phyloP scores from a whole-genome alignment of 2,113 vertebrate genomes.

The Anguilla rostrata region DNA sequence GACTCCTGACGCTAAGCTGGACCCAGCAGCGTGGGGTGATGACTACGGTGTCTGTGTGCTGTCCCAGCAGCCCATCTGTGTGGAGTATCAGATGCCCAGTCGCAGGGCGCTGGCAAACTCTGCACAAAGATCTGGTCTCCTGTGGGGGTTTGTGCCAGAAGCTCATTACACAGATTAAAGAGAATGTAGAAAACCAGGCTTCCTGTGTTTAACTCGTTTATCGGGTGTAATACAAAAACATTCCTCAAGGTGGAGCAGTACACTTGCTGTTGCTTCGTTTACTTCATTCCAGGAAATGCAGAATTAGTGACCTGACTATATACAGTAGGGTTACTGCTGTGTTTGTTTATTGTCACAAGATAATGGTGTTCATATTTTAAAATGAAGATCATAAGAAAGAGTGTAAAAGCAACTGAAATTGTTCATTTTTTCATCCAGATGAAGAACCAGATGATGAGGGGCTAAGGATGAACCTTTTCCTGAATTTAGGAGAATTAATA shows the following conservation, averaged over 20 bases:
- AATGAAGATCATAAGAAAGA: neutral
- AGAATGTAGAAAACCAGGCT: neutral
- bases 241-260: conserved; percentile 24
- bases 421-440: neutral
- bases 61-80: neutral
- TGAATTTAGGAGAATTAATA: conserved; percentile 1
- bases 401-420: neutral
- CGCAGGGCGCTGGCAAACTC: neutral
- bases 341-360: neutral
- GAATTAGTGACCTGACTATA: neutral
- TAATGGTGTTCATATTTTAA: neutral
- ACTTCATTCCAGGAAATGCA: neutral
- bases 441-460: neutral
- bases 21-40: neutral
- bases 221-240: neutral
- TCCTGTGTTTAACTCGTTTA: neutral
- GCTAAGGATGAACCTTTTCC: neutral
- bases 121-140: neutral
- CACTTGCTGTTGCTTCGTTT: neutral
- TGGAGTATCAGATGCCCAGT: neutral
- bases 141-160: neutral
- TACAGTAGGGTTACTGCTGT: neutral
- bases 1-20: neutral
- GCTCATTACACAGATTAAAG: neutral
- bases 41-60: neutral